Base-by-base conservation (phyloP, 2,888 invertebrate species). In the Lysandra bellargus region DNA sequence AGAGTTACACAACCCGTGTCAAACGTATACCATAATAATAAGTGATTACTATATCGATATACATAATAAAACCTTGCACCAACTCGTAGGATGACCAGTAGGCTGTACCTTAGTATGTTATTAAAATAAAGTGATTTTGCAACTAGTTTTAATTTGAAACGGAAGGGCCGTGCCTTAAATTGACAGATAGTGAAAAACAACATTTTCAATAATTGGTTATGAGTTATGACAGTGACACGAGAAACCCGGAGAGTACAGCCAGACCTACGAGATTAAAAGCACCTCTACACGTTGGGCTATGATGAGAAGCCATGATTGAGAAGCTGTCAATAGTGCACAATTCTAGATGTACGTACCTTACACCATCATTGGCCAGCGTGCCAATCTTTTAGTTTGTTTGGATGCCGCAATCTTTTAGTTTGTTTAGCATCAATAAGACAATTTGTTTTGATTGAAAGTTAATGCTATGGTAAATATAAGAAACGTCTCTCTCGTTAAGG, bases 31-130 rank as follows among this genome's bases (percentile, higher is more conserved):
- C 69, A 37, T 69, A 69, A 37, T 69, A 69, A 69, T 64, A 14
- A 14, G 5, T 37, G 69, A 69, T 69, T 69, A 69, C 69, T 69
- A 69, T 69, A 69, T 69, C 33, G 69, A 37, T 69, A 64, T 30
- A 64, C 7, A 7, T 37, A 37, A 53, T 14, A 69, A 33, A 69
- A 69, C 69, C 69, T 69, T 37, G 69, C 69, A 69, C 69, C 14
- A 69, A 37, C 33, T 37, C 69, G 69, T 69, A 69, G 69, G 69
- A 69, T 69, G 69, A 69, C 69, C 69, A 69, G 69, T 69, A 69
- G 69, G 69, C 33, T 37, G 69, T 69, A 69, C 37, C 69, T 69
- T 17, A 37, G 1, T 69, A 37, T 69, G 17, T 69, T 37, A 69
- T 69, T 69, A 69, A 69, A 69, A 17, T 69, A 23, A 23, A 61